These are phyloP conservation scores for Ptilorrhoa leucosticta DNA, from an alignment of 2,113 vertebrate species.

Conservation along the genomic window DNA sequence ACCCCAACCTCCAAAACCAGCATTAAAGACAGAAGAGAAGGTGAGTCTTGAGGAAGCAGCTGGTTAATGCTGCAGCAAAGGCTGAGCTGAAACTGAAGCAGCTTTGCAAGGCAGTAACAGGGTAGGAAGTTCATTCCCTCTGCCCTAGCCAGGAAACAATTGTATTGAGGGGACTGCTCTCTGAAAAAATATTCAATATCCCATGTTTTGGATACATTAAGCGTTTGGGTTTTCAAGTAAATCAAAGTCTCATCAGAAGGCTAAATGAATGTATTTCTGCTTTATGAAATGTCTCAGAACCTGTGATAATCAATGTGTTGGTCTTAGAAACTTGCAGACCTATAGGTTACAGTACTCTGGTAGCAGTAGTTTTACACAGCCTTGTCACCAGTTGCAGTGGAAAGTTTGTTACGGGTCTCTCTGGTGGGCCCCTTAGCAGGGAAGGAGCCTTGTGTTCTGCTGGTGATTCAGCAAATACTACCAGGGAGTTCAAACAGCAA, in stretches of 20 bases:
- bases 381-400: background rate
- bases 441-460: background rate
- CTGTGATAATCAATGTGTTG: background rate
- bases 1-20: conserved; percentile 91
- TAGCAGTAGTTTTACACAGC: background rate
- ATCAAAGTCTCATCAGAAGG: background rate
- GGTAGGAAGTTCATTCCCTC: background rate
- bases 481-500: background rate
- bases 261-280: background rate
- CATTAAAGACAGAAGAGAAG: conserved; percentile 96
- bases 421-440: background rate
- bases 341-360: background rate
- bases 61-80: background rate
- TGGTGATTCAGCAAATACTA: background rate
- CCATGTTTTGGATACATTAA: background rate
- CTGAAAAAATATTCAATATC: background rate
- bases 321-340: background rate
- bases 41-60: conserved; percentile 44
- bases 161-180: background rate
- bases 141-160: background rate
- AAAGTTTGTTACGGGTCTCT: background rate
- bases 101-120: background rate
- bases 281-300: background rate
- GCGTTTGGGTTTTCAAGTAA: background rate
- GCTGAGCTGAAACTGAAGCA: background rate